phyloP scores from a whole-genome alignment of 1,140 invertebrate genomes.

The Zophobas morio region DNA sequence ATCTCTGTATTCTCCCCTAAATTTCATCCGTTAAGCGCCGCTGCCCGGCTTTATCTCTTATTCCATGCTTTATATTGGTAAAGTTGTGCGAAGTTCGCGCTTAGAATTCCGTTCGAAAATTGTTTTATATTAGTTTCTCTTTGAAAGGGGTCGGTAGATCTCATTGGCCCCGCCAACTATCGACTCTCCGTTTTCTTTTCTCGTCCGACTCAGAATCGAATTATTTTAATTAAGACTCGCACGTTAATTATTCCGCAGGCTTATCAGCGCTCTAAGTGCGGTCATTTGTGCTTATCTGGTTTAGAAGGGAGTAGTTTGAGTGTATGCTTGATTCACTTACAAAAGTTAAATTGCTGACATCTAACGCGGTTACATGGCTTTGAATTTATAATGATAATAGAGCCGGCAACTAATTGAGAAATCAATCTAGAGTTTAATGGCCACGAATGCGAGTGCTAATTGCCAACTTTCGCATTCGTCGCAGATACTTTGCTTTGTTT shows the following conservation, averaged over 20 bases:
- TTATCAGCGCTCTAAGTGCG: constrained; percentile 32
- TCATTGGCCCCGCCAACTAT: neutral
- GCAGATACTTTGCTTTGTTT: no score
- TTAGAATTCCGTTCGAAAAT: constrained; percentile 21
- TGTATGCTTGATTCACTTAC: constrained; percentile 38
- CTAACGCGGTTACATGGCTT: constrained; percentile 9
- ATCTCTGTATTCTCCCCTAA: neutral
- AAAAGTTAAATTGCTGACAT: constrained; percentile 34
- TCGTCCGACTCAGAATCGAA: constrained; percentile 3
- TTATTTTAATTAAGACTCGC: constrained; percentile 9
- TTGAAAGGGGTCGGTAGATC: constrained; percentile 2
- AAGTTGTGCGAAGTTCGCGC: constrained; percentile 22
- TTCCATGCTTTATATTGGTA: constrained; percentile 28
- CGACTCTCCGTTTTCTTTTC: neutral
- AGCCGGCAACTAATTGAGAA: constrained; percentile 4
- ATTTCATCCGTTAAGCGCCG: constrained; percentile 12
- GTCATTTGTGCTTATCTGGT: constrained; percentile 41
- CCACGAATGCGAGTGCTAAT: no score
- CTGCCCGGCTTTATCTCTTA: constrained; percentile 1
- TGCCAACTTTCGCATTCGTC: no score
- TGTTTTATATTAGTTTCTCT: constrained; percentile 37
- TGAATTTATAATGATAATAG: constrained; percentile 34
- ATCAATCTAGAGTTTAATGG: neutral
- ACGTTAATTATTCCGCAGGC: constrained; percentile 18
- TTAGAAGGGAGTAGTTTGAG: constrained; percentile 9